phyloP scores from a whole-genome alignment of 1,140 invertebrate species.

The Zaprionus tsacasi region DNA sequence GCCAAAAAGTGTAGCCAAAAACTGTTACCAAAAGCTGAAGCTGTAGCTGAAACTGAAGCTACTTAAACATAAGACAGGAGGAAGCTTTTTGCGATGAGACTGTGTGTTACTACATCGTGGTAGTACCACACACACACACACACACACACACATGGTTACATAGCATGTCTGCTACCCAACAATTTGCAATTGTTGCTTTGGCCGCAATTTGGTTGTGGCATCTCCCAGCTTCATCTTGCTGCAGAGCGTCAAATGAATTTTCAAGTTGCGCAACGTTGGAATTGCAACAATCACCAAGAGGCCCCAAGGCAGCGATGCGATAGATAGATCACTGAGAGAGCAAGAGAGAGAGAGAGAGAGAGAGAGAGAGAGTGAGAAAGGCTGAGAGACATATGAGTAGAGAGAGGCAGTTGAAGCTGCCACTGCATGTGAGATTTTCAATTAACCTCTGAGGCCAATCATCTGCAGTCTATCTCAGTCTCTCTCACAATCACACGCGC shows the following conservation, averaged over 20 bases:
- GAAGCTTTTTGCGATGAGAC: constrained; percentile 29
- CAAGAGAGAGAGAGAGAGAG: constrained; percentile 1
- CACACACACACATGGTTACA: constrained; percentile 8
- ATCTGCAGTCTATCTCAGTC: constrained; percentile 21
- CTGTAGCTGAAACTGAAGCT: constrained; percentile 12
- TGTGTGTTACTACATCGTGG: constrained; percentile 40
- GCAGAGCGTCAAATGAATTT: constrained; percentile 31
- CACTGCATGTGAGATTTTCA: constrained; percentile 41
- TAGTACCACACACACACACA: constrained; percentile 20
- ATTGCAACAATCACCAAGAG: constrained; percentile 33
- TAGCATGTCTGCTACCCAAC: constrained; percentile 63
- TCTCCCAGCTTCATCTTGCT: constrained; percentile 47
- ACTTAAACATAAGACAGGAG: constrained; percentile 32
- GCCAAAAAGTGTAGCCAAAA: not conserved
- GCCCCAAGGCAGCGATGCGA: not conserved
- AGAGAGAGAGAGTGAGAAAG: constrained; percentile 1
- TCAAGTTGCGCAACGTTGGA: constrained; percentile 52
- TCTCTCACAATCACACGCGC: not conserved
- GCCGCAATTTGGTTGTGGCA: constrained; percentile 70
- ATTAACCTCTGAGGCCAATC: constrained; percentile 40
- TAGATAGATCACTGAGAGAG: constrained; percentile 1
- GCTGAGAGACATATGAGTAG: not conserved
- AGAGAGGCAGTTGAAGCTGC: constrained; percentile 2
- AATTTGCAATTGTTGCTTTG: constrained; percentile 77
- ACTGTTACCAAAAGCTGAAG: not conserved